Conservation (phyloP, 2,888 invertebrate genomes). For the Aricia artaxerxes region DNA sequence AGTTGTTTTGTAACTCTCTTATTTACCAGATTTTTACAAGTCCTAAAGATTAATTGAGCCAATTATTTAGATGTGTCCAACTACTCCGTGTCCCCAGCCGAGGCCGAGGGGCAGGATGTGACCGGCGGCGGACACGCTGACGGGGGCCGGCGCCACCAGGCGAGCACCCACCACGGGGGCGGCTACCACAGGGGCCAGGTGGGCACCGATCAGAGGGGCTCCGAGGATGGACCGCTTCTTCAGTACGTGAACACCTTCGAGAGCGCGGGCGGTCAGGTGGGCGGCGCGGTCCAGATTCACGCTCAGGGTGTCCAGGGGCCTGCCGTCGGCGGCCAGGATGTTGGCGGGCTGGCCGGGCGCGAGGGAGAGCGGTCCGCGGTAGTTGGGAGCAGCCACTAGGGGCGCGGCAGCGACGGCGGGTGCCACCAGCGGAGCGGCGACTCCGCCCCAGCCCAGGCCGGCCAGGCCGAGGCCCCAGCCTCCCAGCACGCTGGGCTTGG, state of each 20-base stretch:
- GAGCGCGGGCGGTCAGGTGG: conserved; percentile 64
- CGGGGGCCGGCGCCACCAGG: conserved; percentile 26
- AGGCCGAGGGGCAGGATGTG: conserved; percentile 41
- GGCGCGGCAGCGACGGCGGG: conserved; percentile 43
- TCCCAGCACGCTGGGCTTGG: conserved; percentile 61
- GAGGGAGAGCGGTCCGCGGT: conserved; percentile 70
- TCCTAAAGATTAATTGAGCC: conserved; percentile 43
- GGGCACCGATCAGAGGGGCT: conserved; percentile 49
- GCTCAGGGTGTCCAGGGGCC: conserved; percentile 71
- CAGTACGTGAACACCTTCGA: conserved; percentile 56
- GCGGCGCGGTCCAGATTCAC: conserved; percentile 72
- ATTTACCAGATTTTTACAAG: conserved; percentile 47
- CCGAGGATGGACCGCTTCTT: conserved; percentile 65
- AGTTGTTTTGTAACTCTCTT: conserved; percentile 67
- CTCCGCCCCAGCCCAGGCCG: conserved; percentile 41
- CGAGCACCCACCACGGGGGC: conserved; percentile 37
- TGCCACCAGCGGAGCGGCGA: conserved; percentile 35
- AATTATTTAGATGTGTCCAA: conserved; percentile 57
- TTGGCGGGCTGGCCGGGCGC: conserved; percentile 72
- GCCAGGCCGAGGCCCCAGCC: conserved; percentile 42
- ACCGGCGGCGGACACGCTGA: conserved; percentile 30
- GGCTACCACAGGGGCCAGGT: conserved; percentile 42
- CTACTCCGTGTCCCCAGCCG: conserved; percentile 44
- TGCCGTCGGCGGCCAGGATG: conserved; percentile 70
- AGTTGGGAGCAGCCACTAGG: conserved; percentile 51